phyloP scores from a whole-genome alignment of 2,113 vertebrate species.

The Ammospiza nelsoni region DNA sequence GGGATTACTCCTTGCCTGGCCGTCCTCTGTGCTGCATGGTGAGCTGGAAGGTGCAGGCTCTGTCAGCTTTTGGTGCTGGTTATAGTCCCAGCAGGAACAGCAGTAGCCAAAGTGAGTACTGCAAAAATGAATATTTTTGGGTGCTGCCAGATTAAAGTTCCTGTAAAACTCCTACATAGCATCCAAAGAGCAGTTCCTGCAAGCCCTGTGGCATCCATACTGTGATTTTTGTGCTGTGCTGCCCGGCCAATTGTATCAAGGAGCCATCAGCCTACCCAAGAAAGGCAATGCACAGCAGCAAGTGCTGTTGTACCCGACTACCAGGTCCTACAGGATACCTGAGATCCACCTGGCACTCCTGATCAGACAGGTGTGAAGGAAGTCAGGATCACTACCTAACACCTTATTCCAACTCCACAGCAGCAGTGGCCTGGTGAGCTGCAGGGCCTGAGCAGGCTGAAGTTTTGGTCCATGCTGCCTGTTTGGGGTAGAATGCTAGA shows the following conservation, averaged over 20 bases:
- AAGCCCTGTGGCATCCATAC: neutral
- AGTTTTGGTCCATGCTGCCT: neutral
- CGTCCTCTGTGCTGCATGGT: neutral
- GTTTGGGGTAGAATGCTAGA: neutral
- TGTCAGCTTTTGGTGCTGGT: neutral
- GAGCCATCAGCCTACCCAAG: neutral
- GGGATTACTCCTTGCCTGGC: neutral
- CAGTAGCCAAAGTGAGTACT: neutral
- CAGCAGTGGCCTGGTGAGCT: neutral
- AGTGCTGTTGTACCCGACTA: neutral
- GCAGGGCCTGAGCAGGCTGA: neutral
- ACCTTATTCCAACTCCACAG: neutral
- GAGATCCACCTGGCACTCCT: neutral
- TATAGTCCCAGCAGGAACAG: neutral
- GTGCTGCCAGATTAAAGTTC: neutral
- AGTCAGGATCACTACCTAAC: neutral
- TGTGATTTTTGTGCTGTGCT: neutral
- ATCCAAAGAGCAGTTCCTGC: neutral
- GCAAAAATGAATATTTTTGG: neutral
- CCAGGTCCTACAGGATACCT: neutral
- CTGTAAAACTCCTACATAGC: neutral
- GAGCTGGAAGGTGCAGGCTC: neutral
- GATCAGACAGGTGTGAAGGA: neutral
- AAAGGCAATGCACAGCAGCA: neutral
- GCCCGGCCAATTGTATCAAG: neutral